phyloP scores from a whole-genome alignment of 2,888 invertebrate species.

The Polylopha cassiicola region DNA sequence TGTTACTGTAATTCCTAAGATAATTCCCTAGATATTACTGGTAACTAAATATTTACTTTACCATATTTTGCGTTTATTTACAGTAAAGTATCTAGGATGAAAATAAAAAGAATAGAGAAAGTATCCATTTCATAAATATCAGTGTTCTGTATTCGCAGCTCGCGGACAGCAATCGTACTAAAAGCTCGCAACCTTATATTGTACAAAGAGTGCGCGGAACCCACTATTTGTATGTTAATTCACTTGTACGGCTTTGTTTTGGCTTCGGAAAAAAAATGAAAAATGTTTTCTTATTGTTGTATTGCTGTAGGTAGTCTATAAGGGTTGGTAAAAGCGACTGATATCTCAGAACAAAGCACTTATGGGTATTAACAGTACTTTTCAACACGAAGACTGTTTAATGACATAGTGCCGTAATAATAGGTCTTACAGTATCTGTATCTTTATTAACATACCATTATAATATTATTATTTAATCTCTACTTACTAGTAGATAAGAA shows the following conservation, averaged over 20 bases:
- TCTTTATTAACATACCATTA: too few species aligned
- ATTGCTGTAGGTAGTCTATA: slow-evolving; percentile 3
- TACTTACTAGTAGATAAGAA: too few species aligned
- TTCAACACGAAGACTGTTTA: too few species aligned
- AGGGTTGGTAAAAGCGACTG: not conserved
- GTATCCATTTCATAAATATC: not conserved
- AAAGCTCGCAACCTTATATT: slow-evolving; percentile 42
- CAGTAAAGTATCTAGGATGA: not conserved
- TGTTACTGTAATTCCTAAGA: too few species aligned
- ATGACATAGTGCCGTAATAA: too few species aligned
- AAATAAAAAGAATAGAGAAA: not conserved
- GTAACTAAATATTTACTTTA: too few species aligned
- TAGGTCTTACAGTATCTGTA: too few species aligned
- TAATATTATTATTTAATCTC: too few species aligned
- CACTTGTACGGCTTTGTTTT: slow-evolving; percentile 27
- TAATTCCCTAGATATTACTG: too few species aligned
- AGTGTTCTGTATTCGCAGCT: slow-evolving; percentile 4
- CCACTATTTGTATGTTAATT: slow-evolving; percentile 58
- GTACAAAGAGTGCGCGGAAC: slow-evolving; percentile 30
- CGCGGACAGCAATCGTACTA: slow-evolving; percentile 43
- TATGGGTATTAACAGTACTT: too few species aligned
- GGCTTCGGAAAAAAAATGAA: slow-evolving; percentile 14
- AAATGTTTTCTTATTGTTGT: slow-evolving; percentile 3
- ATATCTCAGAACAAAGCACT: too few species aligned
- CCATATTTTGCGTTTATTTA: too few species aligned